phyloP scores from a whole-genome alignment of 2,797 vertebrate genomes.

The Pelodytes ibericus region DNA sequence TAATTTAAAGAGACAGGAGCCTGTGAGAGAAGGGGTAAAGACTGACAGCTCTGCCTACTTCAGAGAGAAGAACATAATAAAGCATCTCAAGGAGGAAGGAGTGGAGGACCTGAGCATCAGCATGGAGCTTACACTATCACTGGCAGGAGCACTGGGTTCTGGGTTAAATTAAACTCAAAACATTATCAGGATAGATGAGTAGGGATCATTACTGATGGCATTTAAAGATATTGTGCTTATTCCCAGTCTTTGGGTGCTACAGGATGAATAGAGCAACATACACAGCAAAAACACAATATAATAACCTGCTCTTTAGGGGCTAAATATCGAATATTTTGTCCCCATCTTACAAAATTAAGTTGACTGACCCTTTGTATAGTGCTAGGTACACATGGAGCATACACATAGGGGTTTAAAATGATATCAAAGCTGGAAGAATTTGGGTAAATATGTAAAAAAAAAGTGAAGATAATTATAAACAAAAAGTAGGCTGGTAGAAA shows the following conservation, averaged over 20 bases:
- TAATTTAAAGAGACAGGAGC: slow-evolving; percentile 57
- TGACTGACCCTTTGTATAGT: background rate
- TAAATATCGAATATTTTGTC: no score
- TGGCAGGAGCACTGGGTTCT: background rate
- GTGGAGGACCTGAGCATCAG: slow-evolving; percentile 47
- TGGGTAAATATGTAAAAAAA: slow-evolving; percentile 11
- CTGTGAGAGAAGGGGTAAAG: slow-evolving; percentile 26
- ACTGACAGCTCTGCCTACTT: slow-evolving; percentile 39
- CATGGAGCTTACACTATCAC: no score
- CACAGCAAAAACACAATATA: no score
- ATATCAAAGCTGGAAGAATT: slow-evolving; percentile 16
- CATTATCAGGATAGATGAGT: no score
- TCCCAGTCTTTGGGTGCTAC: no score
- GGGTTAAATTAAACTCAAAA: no score
- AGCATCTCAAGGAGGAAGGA: slow-evolving; percentile 38
- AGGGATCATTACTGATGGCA: no score
- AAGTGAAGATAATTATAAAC: no score
- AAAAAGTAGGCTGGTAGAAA: no score
- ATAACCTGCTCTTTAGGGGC: no score
- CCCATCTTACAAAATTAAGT: background rate
- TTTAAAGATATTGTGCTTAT: no score
- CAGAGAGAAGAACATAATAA: background rate
- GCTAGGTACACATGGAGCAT: background rate
- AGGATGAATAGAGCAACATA: no score
- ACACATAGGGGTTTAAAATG: slow-evolving; percentile 9